Conservation (phyloP, 2,888 invertebrate species). For the Candidula unifasciata region DNA sequence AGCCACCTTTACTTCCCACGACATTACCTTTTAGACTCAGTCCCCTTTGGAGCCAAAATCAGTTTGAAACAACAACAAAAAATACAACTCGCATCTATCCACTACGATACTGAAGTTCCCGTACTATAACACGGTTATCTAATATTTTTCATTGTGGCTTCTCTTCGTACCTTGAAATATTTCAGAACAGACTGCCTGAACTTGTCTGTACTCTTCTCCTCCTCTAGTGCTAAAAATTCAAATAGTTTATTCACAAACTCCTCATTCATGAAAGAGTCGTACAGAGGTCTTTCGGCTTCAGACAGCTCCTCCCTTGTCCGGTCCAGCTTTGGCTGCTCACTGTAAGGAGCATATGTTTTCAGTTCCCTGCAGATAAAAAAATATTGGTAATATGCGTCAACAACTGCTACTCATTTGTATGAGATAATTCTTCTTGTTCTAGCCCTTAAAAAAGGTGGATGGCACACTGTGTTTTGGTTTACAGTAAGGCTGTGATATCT, state of each 20-base stretch:
- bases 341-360: slow-evolving; percentile 84
- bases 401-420: no score
- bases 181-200: slow-evolving; percentile 85
- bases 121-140: no score
- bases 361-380: slow-evolving; percentile 78
- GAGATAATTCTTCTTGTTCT: no score
- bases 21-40: no score
- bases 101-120: no score
- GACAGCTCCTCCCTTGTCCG: slow-evolving; percentile 81
- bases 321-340: slow-evolving; percentile 83
- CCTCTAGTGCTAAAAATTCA: slow-evolving; percentile 87
- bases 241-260: slow-evolving; percentile 85
- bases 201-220: slow-evolving; percentile 90
- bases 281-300: slow-evolving; percentile 83
- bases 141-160: not conserved
- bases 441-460: no score
- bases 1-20: no score
- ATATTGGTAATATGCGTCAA: not conserved
- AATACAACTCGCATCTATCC: no score
- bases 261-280: slow-evolving; percentile 84
- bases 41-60: no score
- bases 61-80: no score
- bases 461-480: no score
- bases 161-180: slow-evolving; percentile 84
- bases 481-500: no score